A percentile compares a stretch with the other conserved stretches of the same genome.
Conservation (phyloP, 2,113 vertebrate species). For the Myanophis thanlyinensis region DNA sequence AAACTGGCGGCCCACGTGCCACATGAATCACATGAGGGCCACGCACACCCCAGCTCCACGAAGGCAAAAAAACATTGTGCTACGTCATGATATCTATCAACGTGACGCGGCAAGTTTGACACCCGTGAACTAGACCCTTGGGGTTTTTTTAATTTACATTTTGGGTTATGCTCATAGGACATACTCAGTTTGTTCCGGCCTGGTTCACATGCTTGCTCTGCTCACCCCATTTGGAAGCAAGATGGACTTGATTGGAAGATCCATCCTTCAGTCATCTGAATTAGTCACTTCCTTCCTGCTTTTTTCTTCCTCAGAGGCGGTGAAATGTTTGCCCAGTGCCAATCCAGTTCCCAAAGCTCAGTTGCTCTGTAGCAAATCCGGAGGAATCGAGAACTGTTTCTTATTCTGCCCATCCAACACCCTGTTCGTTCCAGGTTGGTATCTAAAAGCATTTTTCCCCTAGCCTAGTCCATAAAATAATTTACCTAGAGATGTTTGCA, state of each 20-base stretch:
- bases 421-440: slow-evolving; percentile 86
- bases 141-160: background rate
- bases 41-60: no score
- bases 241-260: background rate
- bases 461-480: background rate
- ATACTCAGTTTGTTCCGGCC: background rate
- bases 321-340: slow-evolving; percentile 83
- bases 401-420: slow-evolving; percentile 87
- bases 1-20: no score
- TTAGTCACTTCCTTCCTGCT: background rate
- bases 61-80: no score
- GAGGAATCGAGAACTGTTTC: slow-evolving; percentile 85
- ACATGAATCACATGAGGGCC: no score
- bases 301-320: slow-evolving; percentile 77
- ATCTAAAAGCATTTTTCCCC: background rate
- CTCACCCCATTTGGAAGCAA: background rate
- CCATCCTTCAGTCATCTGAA: background rate
- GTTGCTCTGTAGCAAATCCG: slow-evolving; percentile 83
- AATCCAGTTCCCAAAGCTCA: slow-evolving; percentile 79
- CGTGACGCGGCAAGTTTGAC: no score
- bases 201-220: background rate
- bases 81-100: no score
- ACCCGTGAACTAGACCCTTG: background rate
- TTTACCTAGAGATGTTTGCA: background rate
- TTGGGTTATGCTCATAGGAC: background rate